Conservation (phyloP, 2,888 invertebrate genomes). For the Tetragonula carbonaria region DNA sequence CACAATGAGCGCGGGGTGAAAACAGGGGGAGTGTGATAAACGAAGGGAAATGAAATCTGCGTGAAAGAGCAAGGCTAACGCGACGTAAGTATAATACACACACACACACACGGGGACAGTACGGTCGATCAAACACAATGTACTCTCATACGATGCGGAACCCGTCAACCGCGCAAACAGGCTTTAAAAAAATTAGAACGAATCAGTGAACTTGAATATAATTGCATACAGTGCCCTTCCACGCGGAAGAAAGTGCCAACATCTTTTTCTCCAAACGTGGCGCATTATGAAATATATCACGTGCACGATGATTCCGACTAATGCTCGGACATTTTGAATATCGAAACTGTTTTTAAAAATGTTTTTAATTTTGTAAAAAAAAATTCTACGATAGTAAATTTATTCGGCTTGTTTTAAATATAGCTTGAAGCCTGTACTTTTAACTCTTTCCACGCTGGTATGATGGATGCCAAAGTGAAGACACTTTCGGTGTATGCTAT, state of each 20-base stretch:
- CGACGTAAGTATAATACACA: slow-evolving; percentile 26
- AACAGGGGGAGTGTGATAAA: slow-evolving; percentile 23
- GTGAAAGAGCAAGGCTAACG: slow-evolving; percentile 59
- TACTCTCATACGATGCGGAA: slow-evolving; percentile 12
- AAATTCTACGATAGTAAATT: too few relatives aligned
- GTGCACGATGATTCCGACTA: too few relatives aligned
- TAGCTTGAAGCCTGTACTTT: too few relatives aligned
- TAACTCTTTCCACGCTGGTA: too few relatives aligned
- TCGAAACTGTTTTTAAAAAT: too few relatives aligned
- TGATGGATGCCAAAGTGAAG: too few relatives aligned
- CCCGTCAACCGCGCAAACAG: neutral
- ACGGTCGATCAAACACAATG: slow-evolving; percentile 51
- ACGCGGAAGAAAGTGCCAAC: neutral
- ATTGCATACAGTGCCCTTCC: neutral
- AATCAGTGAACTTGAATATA: slow-evolving; percentile 27
- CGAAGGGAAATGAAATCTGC: slow-evolving; percentile 55
- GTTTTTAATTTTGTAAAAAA: too few relatives aligned
- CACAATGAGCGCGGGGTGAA: slow-evolving; percentile 5
- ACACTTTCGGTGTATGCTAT: too few relatives aligned
- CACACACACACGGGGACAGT: slow-evolving; percentile 30
- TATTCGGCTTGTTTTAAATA: too few relatives aligned
- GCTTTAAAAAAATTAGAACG: slow-evolving; percentile 29
- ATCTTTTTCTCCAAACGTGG: neutral
- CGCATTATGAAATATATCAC: too few relatives aligned
- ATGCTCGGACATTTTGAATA: too few relatives aligned